Base-by-base conservation (phyloP, 1,140 invertebrate genomes). In the Listronotus oregonensis region DNA sequence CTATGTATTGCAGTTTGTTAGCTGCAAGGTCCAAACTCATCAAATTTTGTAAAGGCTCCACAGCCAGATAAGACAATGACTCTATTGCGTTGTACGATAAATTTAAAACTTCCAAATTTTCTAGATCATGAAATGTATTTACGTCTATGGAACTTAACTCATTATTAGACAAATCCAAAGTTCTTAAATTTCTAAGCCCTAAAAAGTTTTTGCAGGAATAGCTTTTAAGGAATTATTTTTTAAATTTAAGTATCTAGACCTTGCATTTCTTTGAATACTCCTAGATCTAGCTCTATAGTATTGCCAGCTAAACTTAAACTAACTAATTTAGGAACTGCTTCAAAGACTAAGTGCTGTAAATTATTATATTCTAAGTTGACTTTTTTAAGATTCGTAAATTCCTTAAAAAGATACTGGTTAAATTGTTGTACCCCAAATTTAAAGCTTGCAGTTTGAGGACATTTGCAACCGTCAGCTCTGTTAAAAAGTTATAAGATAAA, bases 51-150 rank as follows among this genome's bases (percentile, higher is more conserved):
- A 76, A 67, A n/a, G 66, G 67, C 37, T 70, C 55, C 10, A 78
- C 21, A 42, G 70, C 47, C 32, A 61, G 42, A 40, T 73, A 73
- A 42, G 68, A 44, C 17, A 78, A 68, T 50, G 67, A 59, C 40
- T 70, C 40, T 42, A 78, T 52, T 27, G 42, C 18, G 50, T 78
- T 78, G 40, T 71, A 37, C 6, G 74, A 75, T 37, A 78, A 55
- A 67, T 78, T 77, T 7, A 78, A 64, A 4, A 62, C 31, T 62
- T 75, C 64, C 47, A 78, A 67, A 67, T 69, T 71, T 9, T 62
- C 40, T 37, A 78, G 52, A 37, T 68, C 61, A 12, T 61, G 17
- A 57, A 76, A 74, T 8, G 51, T 56, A n/a, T 62, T 18, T 31
- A 10, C 11, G 18, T 60, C 27, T 37, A 57, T 34, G 34, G 56